Evolutionary conservation across 2,113 vertebrate species (phyloP), one percentile per base, ranked within the genome.

Genomic region (Periophthalmodon schlosseri): DNA sequence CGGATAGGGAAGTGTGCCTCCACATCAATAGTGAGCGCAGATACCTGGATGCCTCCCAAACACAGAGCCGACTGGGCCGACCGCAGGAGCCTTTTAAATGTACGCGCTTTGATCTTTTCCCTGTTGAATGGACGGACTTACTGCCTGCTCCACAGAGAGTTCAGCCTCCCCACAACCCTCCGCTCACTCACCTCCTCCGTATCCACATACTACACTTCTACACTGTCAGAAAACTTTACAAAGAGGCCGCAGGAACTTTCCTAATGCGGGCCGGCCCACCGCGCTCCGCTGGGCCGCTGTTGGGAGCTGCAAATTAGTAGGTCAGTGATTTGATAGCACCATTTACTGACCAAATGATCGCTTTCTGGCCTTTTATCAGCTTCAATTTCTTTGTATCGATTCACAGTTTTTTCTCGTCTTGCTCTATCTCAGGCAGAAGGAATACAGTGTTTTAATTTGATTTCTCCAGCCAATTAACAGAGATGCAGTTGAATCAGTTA

Each of bases 41-140:
- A 86, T 91, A 91, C 89, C 90, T 91, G 91, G 82, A 91, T 81
- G 87, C 78, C 83, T 90, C 89, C 88, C 89, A 87, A 91, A 91
- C 86, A 84, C 74, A 91, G 82, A 72, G 91, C 86, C 81, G 83
- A 82, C 80, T 91, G 83, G 80, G 91, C 86, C 81, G 83, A 82
- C 80, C 90, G 83, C 79, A 81, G 86, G 87, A 82, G 66, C 84
- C 77, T 87, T 93, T 91, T 88, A 91, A 93, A 92, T 88, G 76
- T 75, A 66, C 56, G 9, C 82, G 87, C 91, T 93, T 93, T 93
- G 91, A 94, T 93, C 88, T 81, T 87, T 83, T 84, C 74, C 80
- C 84, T 89, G 90, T 90, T 84, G 79, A 92, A 91, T 90, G 89
- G 86, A 89, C 88, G 91, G 87, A 90, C 76, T 86, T 89, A 80